Percentiles rank a stretch among this genome's conserved stretches.
Conservation (phyloP, 2,797 vertebrate genomes). For the Anniella stebbinsi region DNA sequence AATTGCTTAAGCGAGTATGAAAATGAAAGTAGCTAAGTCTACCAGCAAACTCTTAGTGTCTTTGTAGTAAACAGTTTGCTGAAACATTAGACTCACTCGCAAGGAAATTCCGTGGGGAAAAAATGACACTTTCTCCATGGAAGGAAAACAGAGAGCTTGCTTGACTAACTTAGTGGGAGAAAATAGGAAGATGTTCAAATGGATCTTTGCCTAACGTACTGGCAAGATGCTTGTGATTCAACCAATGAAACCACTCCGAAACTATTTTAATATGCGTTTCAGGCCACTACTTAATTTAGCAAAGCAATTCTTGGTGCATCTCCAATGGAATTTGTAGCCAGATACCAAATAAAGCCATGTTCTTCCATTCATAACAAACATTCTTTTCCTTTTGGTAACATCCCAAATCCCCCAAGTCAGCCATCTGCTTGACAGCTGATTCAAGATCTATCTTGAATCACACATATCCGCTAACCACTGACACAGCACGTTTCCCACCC, state of each 20-base stretch:
- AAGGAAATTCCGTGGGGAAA: constrained; percentile 40
- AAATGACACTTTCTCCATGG: constrained; percentile 42
- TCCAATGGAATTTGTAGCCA: neutral
- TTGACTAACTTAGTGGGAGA: neutral
- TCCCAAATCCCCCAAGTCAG: neutral
- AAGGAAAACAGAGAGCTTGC: constrained; percentile 33
- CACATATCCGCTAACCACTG: neutral
- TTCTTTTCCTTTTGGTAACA: constrained; percentile 23
- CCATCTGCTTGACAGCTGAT: constrained; percentile 11
- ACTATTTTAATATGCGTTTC: constrained; percentile 41
- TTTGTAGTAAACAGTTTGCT: constrained; percentile 35
- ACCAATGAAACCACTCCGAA: constrained; percentile 36
- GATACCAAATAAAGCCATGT: neutral
- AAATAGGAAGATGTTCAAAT: neutral
- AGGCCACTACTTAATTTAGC: constrained; percentile 41
- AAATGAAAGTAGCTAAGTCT: constrained; percentile 32
- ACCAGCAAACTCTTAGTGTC: constrained; percentile 31
- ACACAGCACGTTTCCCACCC: neutral
- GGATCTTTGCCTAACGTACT: neutral
- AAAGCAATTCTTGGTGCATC: neutral
- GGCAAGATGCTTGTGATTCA: constrained; percentile 21
- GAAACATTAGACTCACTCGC: constrained; percentile 8
- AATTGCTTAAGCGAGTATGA: neutral
- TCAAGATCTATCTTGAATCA: constrained; percentile 36
- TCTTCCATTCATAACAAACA: constrained; percentile 40